phyloP scores from a whole-genome alignment of 2,888 invertebrate genomes.

The Eucriotettix oculatus region DNA sequence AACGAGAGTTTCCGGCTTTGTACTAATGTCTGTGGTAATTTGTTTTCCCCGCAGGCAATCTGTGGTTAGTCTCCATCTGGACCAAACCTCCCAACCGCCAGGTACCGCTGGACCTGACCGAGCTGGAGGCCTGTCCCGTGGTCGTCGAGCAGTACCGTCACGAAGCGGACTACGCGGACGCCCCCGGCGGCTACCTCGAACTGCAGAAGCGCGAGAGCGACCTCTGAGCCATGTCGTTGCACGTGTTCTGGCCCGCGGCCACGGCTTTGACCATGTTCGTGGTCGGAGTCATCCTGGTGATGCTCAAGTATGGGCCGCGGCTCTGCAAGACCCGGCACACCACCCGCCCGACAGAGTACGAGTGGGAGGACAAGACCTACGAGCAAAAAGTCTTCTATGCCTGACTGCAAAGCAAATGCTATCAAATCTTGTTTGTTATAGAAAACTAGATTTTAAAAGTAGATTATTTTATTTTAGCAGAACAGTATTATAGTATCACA shows the following conservation, averaged over 20 bases:
- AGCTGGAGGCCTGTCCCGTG: constrained; percentile 33
- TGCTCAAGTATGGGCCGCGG: constrained; percentile 56
- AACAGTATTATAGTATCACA: no score
- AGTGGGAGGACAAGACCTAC: constrained; percentile 50
- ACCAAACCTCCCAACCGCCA: constrained; percentile 68
- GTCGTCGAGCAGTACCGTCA: constrained; percentile 17
- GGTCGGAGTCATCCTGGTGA: constrained; percentile 49
- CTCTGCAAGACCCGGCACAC: constrained; percentile 55
- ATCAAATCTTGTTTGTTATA: no score
- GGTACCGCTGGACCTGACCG: constrained; percentile 62
- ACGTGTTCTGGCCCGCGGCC: constrained; percentile 62
- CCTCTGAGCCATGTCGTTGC: constrained; percentile 50
- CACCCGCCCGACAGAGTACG: constrained; percentile 31
- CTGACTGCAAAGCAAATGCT: constrained; percentile 17
- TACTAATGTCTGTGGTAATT: not conserved
- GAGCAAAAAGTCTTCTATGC: constrained; percentile 45
- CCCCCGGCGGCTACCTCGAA: constrained; percentile 36
- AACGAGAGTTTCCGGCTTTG: not conserved
- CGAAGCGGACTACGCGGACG: constrained; percentile 22
- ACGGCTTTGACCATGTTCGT: constrained; percentile 56
- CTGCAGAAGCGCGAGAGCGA: constrained; percentile 60
- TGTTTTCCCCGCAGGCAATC: constrained; percentile 42
- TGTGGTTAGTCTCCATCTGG: constrained; percentile 73
- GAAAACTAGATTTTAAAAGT: no score
- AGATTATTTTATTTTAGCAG: no score